These are phyloP conservation scores for Thymelicus acteon DNA, from an alignment of 2,888 invertebrate species.

Conservation along the genomic window DNA sequence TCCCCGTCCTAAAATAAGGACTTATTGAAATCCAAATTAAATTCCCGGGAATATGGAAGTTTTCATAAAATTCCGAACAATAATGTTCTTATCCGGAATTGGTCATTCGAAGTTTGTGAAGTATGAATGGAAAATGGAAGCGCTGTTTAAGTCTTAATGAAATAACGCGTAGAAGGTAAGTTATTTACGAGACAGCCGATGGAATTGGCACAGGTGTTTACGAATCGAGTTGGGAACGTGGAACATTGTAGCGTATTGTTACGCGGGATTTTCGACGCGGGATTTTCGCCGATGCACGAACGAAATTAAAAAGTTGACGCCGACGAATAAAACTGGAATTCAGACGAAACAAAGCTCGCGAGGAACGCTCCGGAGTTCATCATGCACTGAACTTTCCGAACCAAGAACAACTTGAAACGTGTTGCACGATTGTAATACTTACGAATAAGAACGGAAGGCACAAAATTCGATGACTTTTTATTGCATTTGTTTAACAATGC, in stretches of 20 bases:
- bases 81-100: constrained; percentile 22
- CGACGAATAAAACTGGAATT: constrained; percentile 26
- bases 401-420: constrained; percentile 16
- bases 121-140: not conserved
- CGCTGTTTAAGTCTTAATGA: constrained; percentile 19
- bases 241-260: constrained; percentile 46
- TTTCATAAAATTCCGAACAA: constrained; percentile 38
- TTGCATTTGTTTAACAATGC: constrained; percentile 1
- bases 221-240: constrained; percentile 39
- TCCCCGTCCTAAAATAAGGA: constrained; percentile 42
- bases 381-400: constrained; percentile 28
- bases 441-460: not conserved
- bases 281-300: constrained; percentile 38
- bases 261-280: constrained; percentile 10
- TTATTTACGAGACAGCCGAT: constrained; percentile 21
- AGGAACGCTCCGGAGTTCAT: constrained; percentile 26
- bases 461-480: constrained; percentile 9
- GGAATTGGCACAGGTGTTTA: constrained; percentile 24
- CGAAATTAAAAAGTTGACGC: constrained; percentile 63
- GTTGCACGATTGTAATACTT: constrained; percentile 25
- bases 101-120: constrained; percentile 28
- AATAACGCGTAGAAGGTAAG: constrained; percentile 21
- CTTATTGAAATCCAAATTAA: constrained; percentile 44
- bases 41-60: constrained; percentile 38
- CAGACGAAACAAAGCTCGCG: constrained; percentile 20